Base-by-base conservation (phyloP, 2,113 vertebrate species). In the Prietella phreatophila region DNA sequence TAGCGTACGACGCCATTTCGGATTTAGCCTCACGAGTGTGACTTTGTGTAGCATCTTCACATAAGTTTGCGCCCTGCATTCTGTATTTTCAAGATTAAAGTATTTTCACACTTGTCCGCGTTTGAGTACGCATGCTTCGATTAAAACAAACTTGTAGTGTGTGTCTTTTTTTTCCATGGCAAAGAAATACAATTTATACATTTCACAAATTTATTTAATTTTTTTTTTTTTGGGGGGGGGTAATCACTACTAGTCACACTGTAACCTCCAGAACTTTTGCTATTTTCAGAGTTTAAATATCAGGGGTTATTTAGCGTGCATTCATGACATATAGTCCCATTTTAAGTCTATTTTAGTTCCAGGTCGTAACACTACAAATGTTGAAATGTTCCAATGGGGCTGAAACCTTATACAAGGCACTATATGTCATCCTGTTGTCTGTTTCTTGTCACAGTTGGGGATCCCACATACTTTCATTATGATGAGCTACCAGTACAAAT, bases 401-500 rank as follows among this genome's bases (percentile, higher is more conserved):
- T 47, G 39, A 25, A 47, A 47, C 27, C 3, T 47, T 42, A 5
- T 36, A 20, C 13, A n/a, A n/a, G 36, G 10, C 73, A 47, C 6
- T n/a, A 2, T 55, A 33, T 80, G 0, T 63, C n/a, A 78, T 17
- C 25, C 56, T 36, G 5, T 80, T 10, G 22, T 79, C 83, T 88
- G 82, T 76, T 88, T 89, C 92, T 91, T 73, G 1, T 92, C 89
- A 87, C 95, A 99, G 98, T 96, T 99, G 82, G 98, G 98, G 87
- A 97, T 99, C 91, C 98, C 97, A 39, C 97, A 99, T 92, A 97
- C 97, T 78, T 99, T 99, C 82, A 90, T 97, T 90, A 97, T 99
- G 95, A 95, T 99, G 95, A 99, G 98, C 93, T 99, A 99, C 85
- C 98, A 99, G 92, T 97, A 99, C 94, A 99, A 99, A 93, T 99